Evolutionary conservation across 1,140 invertebrate species (phyloP).

Genomic region (Olivierus martensii): DNA sequence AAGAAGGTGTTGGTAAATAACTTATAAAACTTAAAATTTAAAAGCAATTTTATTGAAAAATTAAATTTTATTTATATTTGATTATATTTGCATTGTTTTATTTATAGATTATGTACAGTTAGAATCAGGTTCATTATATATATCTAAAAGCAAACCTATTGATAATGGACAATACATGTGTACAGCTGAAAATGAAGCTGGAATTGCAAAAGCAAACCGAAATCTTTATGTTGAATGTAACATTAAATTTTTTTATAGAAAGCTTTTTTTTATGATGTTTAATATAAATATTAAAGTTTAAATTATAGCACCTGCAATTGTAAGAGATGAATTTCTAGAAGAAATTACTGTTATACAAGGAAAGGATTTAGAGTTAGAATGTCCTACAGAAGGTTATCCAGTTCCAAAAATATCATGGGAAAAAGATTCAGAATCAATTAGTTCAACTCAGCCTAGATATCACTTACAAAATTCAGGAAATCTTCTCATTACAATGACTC

Average conservation of each 20-base stretch:
- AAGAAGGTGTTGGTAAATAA: no score
- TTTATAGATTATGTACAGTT: no score
- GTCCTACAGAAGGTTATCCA: slow-evolving; percentile 34
- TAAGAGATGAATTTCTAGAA: slow-evolving; percentile 1
- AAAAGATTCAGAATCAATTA: slow-evolving; percentile 2
- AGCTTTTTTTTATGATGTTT: background rate
- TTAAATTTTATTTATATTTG: no score
- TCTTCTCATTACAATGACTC: slow-evolving; percentile 3
- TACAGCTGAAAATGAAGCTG: slow-evolving; percentile 31
- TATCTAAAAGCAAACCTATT: slow-evolving; percentile 5
- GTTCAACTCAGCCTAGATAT: slow-evolving; percentile 7
- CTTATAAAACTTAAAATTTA: no score
- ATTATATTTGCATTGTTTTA: no score
- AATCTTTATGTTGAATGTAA: slow-evolving; percentile 31
- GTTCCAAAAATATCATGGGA: slow-evolving; percentile 34
- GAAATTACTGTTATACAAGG: slow-evolving; percentile 27
- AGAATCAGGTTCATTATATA: slow-evolving; percentile 1
- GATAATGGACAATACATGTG: slow-evolving; percentile 32
- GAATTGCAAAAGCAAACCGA: slow-evolving; percentile 23
- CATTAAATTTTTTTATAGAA: slow-evolving; percentile 4
- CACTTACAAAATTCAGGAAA: slow-evolving; percentile 8
- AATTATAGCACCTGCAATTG: slow-evolving; percentile 3
- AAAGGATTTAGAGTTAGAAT: slow-evolving; percentile 32
- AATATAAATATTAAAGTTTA: background rate
- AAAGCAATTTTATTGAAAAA: no score